Conservation (phyloP, 2,113 vertebrate genomes). For the Dascyllus trimaculatus region DNA sequence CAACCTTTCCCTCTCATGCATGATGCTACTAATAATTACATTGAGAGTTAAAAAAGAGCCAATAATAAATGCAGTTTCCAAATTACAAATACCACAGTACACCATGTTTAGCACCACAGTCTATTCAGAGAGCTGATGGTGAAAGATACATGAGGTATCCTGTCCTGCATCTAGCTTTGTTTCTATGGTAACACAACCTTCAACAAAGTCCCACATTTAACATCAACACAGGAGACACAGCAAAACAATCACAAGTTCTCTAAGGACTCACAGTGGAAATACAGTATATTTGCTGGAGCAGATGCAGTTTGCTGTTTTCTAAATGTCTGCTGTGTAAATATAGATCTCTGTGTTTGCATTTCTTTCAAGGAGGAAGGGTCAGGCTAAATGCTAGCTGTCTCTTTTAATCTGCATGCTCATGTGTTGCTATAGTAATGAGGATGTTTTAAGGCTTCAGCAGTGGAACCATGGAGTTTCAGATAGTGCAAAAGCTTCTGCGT, state of each 20-base stretch:
- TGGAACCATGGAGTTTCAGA: too few species aligned
- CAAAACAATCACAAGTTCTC: conserved; percentile 1
- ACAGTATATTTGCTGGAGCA: neutral
- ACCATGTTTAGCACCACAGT: conserved; percentile 1
- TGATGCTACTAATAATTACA: neutral
- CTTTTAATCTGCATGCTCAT: neutral
- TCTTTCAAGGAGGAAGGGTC: neutral
- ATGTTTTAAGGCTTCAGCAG: neutral
- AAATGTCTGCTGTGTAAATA: conserved; percentile 2
- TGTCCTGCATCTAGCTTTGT: conserved; percentile 6
- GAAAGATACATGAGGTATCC: neutral
- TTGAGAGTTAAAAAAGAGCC: conserved; percentile 12
- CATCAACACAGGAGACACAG: conserved; percentile 17
- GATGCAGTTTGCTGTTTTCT: conserved; percentile 10
- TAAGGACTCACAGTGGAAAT: neutral
- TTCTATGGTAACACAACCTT: conserved; percentile 14
- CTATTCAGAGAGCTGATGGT: neutral
- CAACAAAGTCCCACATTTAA: conserved; percentile 2
- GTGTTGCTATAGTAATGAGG: neutral
- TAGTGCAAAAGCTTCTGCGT: too few species aligned
- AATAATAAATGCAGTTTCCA: neutral
- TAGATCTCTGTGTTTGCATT: too few species aligned
- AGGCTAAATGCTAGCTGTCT: conserved; percentile 3
- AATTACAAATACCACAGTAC: conserved; percentile 1
- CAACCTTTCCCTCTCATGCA: neutral